A percentile compares a stretch with the other conserved stretches of the same genome.
These are phyloP conservation scores for Gopherus evgoodei DNA, from an alignment of 2,113 vertebrate genomes.

Conservation along the genomic window DNA sequence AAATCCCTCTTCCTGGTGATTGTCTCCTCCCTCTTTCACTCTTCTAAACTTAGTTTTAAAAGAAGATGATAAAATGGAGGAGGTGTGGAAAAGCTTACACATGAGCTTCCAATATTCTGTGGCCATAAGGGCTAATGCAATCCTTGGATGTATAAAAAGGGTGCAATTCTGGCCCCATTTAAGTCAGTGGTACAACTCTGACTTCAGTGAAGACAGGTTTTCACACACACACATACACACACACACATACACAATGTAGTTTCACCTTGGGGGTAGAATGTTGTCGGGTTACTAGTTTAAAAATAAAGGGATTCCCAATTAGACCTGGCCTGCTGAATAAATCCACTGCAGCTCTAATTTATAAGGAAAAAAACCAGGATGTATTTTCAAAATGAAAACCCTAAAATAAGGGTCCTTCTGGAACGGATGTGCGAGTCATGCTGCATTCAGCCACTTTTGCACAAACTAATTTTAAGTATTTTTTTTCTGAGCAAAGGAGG, in stretches of 20 bases:
- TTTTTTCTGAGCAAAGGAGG: background rate
- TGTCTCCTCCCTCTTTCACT: background rate
- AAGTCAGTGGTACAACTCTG: background rate
- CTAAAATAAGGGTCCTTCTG: background rate
- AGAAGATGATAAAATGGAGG: accelerated
- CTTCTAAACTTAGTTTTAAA: constrained; percentile 22
- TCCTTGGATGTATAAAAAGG: constrained; percentile 9
- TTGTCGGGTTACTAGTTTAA: background rate
- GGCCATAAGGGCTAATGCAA: background rate
- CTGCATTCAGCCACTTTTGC: background rate
- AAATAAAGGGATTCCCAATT: background rate
- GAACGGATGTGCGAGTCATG: background rate
- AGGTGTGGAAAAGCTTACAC: background rate
- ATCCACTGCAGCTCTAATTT: background rate
- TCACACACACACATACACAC: background rate
- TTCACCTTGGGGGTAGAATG: background rate
- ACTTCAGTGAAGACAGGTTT: background rate
- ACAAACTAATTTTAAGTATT: background rate
- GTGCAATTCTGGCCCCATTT: background rate
- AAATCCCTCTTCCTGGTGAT: background rate
- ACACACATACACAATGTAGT: too few species aligned
- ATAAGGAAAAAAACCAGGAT: background rate
- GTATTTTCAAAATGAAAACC: background rate
- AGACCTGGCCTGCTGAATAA: background rate
- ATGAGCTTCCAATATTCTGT: background rate